phyloP scores from a whole-genome alignment of 2,797 vertebrate genomes.

The Carduelis carduelis region DNA sequence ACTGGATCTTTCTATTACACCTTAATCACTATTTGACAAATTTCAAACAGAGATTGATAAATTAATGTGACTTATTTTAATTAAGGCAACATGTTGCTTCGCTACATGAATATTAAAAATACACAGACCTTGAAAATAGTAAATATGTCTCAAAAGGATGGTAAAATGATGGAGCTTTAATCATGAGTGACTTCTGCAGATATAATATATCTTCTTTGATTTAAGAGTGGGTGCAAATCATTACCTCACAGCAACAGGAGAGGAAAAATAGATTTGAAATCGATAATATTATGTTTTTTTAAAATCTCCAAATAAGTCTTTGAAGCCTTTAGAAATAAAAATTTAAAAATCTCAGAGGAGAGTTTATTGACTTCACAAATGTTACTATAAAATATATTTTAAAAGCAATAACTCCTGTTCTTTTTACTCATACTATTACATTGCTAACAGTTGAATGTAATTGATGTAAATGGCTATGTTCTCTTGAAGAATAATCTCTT shows the following conservation, averaged over 20 bases:
- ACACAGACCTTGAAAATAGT: neutral
- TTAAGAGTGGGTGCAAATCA: neutral
- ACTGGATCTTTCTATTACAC: conserved; percentile 54
- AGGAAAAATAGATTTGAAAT: neutral
- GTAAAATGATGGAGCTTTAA: neutral
- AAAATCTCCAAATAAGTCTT: neutral
- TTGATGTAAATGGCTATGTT: neutral
- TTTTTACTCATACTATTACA: neutral
- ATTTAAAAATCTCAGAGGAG: neutral
- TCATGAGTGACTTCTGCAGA: neutral
- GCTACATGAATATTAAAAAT: conserved; percentile 48
- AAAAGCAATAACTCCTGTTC: neutral
- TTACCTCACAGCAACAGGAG: neutral
- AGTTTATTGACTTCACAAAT: neutral
- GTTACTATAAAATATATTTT: neutral
- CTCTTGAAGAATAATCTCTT: neutral
- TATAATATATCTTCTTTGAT: neutral
- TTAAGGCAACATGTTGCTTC: conserved; percentile 56
- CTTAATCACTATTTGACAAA: conserved; percentile 68
- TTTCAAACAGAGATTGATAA: conserved; percentile 57
- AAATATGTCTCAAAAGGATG: conserved; percentile 21
- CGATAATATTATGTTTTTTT: neutral
- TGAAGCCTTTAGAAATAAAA: neutral
- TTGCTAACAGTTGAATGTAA: neutral
- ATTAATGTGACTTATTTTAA: conserved; percentile 67